Base-by-base conservation (phyloP, 2,113 vertebrate species). In the Sclerurus mexicanus region DNA sequence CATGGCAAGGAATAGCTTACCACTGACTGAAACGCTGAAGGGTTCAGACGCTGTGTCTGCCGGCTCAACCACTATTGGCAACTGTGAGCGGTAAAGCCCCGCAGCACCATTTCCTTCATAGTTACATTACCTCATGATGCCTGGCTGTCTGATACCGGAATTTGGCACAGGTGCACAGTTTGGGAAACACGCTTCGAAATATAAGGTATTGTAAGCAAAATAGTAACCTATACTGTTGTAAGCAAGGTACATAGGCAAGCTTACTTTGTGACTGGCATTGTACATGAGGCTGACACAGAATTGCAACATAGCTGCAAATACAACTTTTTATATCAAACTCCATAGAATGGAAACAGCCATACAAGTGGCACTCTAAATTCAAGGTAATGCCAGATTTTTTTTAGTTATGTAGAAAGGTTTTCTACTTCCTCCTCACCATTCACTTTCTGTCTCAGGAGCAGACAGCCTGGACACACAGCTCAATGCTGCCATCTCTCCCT, bases 401-500 rank as follows among this genome's bases (percentile, higher is more conserved):
- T 40, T 49, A 30, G 28, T 40, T 47, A 63, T 4, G 5, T 72
- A 39, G 28, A 73, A 92, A 95, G 68, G 63, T 85, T 93, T 77
- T 68, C 64, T 85, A 44, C 44, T 88, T 87, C 49, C 68, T 90
- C 37, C 27, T 94, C 75, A 60, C 31, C 46, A 21, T 33, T 64
- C 39, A 50, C 33, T 17, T 30, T 71, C 37, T 62, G 39, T 19
- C 50, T 74, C 20, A 16, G 9, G n/a, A 91, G 60, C 59, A 91
- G 66, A 17, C 50, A 27, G 69, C 14, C 33, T 6, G 53, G 44
- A 56, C 85, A 37, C 15, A 76, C 67, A 92, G 96, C 95, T 97
- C 96, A 92, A 95, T 97, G 91, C 96, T 97, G 97, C 97, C 97
- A 97, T 93, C 97, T 97, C 84, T 69, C 97, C 96, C 90, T 47